Base-by-base conservation (phyloP, 2,797 vertebrate species). In the Helostoma temminkii region DNA sequence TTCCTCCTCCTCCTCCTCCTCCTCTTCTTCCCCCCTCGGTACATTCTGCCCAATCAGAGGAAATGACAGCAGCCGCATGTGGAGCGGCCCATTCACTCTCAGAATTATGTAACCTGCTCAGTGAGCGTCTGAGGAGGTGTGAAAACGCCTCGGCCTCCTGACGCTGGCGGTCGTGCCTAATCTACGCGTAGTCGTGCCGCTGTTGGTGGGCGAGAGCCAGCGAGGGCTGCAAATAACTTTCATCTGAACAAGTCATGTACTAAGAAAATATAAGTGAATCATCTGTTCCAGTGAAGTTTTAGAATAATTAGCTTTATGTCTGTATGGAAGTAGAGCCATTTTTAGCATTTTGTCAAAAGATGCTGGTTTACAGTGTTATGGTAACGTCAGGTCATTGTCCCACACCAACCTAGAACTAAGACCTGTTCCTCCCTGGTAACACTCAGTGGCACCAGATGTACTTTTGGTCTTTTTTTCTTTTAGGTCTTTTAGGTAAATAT, bases 81-180 rank as follows among this genome's bases (percentile, higher is more conserved):
- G 56, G 52, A 74, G 55, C 46, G 18, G 71, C 32, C 16, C 65
- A 19, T 79, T 76, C 78, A 32, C 42, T 52, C 42, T 30, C 48
- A 32, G 80, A 66, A 50, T 86, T 82, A 78, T 19, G 68, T 73
- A 81, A 90, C n/a, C 50, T 9, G 72, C 67, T 71, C 59, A 9
- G 32, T 1, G 59, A 66, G 74, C 2, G 39, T 79, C 74, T 75
- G 83, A 84, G 83, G 88, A 88, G 87, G 85, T 39, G 82, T 76
- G 67, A 85, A 62, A 61, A 83, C 67, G 67, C 81, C 88, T 82
- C 82, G 49, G 82, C 80, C 70, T 61, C 50, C 21, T 9, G 52
- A 21, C 16, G 19, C 62, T 30, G 36, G 15, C 49, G 14, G 37
- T 73, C 58, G 48, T 58, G 76, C 54, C 64, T 64, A 5, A 65